Percentiles rank a stretch among this genome's conserved stretches.
phyloP scores from a whole-genome alignment of 2,888 invertebrate genomes.

The Drosophila crucigera region DNA sequence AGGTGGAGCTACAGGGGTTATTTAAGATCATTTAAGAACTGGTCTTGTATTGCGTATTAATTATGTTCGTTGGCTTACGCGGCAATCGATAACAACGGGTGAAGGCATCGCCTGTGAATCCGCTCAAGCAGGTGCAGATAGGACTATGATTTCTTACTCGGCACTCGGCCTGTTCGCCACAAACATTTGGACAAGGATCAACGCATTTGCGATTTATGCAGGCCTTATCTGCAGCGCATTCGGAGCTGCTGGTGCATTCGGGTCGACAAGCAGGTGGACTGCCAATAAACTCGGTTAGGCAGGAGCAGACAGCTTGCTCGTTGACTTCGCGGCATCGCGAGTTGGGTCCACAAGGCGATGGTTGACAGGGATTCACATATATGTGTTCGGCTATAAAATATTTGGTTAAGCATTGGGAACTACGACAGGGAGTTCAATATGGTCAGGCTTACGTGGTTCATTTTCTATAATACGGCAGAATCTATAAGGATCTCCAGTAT shows the following conservation, averaged over 20 bases:
- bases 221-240: conserved; percentile 89
- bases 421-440: background rate
- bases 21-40: conserved; percentile 1
- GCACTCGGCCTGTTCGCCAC: conserved; percentile 91
- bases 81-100: conserved; percentile 86
- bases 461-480: conserved; percentile 86
- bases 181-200: conserved; percentile 90
- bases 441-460: conserved; percentile 85
- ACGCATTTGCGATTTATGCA: conserved; percentile 89
- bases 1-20: conserved; percentile 60
- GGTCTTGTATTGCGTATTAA: background rate
- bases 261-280: conserved; percentile 88
- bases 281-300: conserved; percentile 88
- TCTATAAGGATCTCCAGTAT: conserved; percentile 89
- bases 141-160: conserved; percentile 90
- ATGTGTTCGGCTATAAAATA: conserved; percentile 84
- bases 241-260: conserved; percentile 90
- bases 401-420: background rate
- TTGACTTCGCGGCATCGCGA: conserved; percentile 91
- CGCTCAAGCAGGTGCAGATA: conserved; percentile 90
- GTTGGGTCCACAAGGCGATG: conserved; percentile 93
- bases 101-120: conserved; percentile 88
- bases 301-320: conserved; percentile 90
- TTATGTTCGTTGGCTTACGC: conserved; percentile 74
- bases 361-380: conserved; percentile 89